Conservation (phyloP, 1,140 invertebrate genomes). For the Lamellibrachia luymesi region DNA sequence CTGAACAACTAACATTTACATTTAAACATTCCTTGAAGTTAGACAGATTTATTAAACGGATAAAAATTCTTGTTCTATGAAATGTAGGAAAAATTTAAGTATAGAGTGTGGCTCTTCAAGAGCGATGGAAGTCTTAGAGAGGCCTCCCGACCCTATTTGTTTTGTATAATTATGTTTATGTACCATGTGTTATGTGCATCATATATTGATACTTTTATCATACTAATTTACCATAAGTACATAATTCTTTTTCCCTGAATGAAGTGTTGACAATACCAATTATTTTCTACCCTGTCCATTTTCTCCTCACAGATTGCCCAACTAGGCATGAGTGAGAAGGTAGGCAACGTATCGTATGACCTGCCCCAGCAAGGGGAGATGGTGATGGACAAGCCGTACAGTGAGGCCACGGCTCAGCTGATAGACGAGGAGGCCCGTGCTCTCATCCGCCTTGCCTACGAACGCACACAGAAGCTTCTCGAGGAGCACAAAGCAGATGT, state of each 20-base stretch:
- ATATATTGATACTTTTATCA: not conserved
- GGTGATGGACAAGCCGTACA: constrained; percentile 96
- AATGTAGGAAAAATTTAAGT: no score
- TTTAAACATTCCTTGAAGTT: no score
- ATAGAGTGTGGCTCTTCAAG: no score
- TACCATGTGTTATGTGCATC: not conserved
- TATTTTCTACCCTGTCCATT: not conserved
- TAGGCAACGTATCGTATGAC: constrained; percentile 96
- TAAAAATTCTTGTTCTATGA: no score
- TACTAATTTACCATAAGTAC: no score
- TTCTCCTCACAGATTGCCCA: constrained; percentile 68
- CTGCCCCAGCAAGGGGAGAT: constrained; percentile 89
- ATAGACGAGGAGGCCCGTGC: constrained; percentile 91
- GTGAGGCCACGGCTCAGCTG: constrained; percentile 92
- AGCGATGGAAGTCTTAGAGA: no score
- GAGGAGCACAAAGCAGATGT: constrained; percentile 83
- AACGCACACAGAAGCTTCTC: constrained; percentile 78
- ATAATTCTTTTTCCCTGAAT: no score
- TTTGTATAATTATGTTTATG: not conserved
- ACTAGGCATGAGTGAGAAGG: constrained; percentile 97
- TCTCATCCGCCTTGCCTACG: constrained; percentile 81
- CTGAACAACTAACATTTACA: no score
- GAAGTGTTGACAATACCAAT: no score
- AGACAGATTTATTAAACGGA: no score
- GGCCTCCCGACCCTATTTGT: no score